Base-by-base conservation (phyloP, 2,113 vertebrate genomes). In the Oostethus manadensis region DNA sequence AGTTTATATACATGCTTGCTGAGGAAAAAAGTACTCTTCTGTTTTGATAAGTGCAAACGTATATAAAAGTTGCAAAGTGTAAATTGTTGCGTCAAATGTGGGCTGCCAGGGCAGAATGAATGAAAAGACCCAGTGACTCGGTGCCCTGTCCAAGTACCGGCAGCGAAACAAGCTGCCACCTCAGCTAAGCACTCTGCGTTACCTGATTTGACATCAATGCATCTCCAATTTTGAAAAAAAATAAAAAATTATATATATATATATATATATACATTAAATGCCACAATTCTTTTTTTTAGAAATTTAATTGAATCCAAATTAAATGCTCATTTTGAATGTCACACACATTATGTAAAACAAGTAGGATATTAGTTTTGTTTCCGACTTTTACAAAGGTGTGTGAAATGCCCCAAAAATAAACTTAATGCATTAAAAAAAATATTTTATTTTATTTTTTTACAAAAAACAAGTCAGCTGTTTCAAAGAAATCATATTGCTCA, bases 41-140 rank as follows among this genome's bases (percentile, higher is more conserved):
- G 74, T 79, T 76, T 69, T 79, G 84, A 74, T 87, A 69, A 86
- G 75, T 40, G 38, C 60, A 67, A 86, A 76, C 73, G 61, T 35
- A 38, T 57, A 43, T 66, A 59, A 70, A 83, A 80, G 69, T 64
- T 68, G 49, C 45, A 46, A 55, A 72, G 75, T 78, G 74, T 82
- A 69, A 82, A 85, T 87, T 78, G 82, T 68, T 79, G 15, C 50
- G 48, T 74, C 64, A 69, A 71, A 80, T 79, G 70, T 81, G 64
- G 82, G 69, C 63, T 58, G 59, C 9, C 45, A 40, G 71, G 40
- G 51, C 73, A 63, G 77, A 69, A 77, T 1, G 13, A 67, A 73
- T 62, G 50, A 74, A 77, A 68, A 47, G 58, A 71, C 60, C 49
- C 14, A 56, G 68, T 79, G 70, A 70, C 61, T 57, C 35, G 44